phyloP scores from a whole-genome alignment of 2,888 invertebrate species.

The Sphaeridia pumilis region DNA sequence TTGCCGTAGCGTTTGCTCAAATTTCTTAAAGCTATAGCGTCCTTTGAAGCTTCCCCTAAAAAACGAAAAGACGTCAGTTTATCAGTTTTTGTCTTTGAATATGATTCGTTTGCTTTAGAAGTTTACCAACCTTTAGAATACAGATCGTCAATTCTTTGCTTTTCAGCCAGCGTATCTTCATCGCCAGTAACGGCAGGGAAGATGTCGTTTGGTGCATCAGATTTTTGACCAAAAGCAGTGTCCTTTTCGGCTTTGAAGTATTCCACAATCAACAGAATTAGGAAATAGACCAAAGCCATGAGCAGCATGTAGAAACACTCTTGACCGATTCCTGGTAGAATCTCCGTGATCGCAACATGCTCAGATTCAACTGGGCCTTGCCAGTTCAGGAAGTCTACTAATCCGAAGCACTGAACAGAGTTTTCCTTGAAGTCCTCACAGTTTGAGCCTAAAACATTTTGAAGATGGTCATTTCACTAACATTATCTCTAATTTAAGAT shows the following conservation, averaged over 20 bases:
- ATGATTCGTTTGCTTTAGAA: too few species aligned
- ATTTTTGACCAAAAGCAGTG: background rate
- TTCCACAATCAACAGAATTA: constrained; percentile 23
- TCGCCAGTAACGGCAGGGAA: constrained; percentile 15
- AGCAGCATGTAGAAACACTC: constrained; percentile 24
- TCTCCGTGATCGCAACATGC: constrained; percentile 21
- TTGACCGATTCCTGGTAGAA: constrained; percentile 28
- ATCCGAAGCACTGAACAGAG: constrained; percentile 19
- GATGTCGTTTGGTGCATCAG: background rate
- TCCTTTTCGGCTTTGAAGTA: constrained; percentile 7
- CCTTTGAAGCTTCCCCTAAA: constrained; percentile 20
- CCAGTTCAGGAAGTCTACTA: constrained; percentile 25
- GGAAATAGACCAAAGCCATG: constrained; percentile 23
- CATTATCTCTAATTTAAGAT: background rate
- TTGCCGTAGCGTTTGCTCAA: constrained; percentile 36
- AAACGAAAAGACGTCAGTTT: background rate
- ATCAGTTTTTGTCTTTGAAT: background rate
- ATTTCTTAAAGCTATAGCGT: constrained; percentile 27
- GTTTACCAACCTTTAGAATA: constrained; percentile 8
- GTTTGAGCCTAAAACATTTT: constrained; percentile 9
- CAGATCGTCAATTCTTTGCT: constrained; percentile 17
- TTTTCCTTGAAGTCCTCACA: constrained; percentile 16
- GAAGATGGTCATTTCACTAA: background rate
- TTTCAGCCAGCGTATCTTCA: constrained; percentile 21
- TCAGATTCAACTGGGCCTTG: constrained; percentile 24